phyloP scores from a whole-genome alignment of 2,888 invertebrate genomes.

The Tenodera sinensis region DNA sequence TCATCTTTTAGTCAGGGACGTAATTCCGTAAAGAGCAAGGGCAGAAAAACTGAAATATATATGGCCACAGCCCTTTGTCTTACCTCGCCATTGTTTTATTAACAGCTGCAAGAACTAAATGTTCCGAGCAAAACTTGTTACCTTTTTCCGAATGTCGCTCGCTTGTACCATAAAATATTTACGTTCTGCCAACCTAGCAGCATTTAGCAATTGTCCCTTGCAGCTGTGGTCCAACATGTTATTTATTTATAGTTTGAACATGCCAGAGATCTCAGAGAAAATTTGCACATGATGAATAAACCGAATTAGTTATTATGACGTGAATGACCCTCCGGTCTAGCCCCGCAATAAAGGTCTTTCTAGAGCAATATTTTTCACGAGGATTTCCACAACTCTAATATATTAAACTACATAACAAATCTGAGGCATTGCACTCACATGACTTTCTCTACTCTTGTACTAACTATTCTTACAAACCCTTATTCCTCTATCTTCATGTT shows the following conservation, averaged over 20 bases:
- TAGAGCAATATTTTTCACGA: neutral
- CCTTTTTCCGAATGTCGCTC: neutral
- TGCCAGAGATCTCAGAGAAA: neutral
- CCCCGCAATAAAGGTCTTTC: neutral
- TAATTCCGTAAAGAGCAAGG: neutral
- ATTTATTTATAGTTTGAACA: neutral
- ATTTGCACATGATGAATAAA: neutral
- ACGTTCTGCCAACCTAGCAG: neutral
- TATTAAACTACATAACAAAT: too few species aligned
- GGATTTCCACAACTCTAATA: too few species aligned
- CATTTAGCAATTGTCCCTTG: neutral
- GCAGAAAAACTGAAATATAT: neutral
- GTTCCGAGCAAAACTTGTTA: neutral
- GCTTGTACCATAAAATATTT: neutral
- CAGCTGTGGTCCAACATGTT: neutral
- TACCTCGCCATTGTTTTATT: neutral
- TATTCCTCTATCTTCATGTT: too few species aligned
- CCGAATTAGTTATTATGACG: neutral
- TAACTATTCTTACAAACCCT: too few species aligned
- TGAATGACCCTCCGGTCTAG: neutral
- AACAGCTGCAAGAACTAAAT: neutral
- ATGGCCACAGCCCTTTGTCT: neutral
- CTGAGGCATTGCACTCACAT: too few species aligned
- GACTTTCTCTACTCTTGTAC: too few species aligned
- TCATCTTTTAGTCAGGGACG: neutral